Percentiles rank a stretch among this genome's conserved stretches.
phyloP scores from a whole-genome alignment of 2,797 vertebrate genomes.

The Periparus ater region DNA sequence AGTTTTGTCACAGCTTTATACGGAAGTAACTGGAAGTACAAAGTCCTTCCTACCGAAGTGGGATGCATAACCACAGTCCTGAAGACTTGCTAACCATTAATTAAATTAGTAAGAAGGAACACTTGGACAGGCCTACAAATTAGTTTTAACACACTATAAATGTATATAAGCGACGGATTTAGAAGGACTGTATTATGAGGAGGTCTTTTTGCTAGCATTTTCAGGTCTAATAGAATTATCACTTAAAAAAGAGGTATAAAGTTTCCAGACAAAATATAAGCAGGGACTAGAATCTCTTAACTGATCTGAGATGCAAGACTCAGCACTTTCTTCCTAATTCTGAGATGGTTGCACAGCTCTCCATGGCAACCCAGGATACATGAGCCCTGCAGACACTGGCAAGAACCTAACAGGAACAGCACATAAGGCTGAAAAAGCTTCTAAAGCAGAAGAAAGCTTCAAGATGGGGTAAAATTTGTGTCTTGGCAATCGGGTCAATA shows the following conservation, averaged over 20 bases:
- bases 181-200: background rate
- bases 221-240: background rate
- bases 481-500: background rate
- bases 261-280: background rate
- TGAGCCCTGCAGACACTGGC: background rate
- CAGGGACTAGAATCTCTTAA: background rate
- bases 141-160: background rate
- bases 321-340: background rate
- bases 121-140: background rate
- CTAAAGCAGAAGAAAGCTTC: background rate
- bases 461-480: accelerated
- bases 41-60: background rate
- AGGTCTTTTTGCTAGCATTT: background rate
- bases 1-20: background rate
- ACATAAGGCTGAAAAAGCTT: background rate
- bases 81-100: background rate
- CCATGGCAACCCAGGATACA: constrained; percentile 21
- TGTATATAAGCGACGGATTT: background rate
- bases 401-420: background rate
- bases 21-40: background rate
- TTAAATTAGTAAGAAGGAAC: background rate
- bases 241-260: background rate
- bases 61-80: background rate
- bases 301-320: background rate
- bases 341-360: background rate